These are phyloP conservation scores for Tenebrio molitor DNA, from an alignment of 1,140 invertebrate genomes.

Conservation along the genomic window DNA sequence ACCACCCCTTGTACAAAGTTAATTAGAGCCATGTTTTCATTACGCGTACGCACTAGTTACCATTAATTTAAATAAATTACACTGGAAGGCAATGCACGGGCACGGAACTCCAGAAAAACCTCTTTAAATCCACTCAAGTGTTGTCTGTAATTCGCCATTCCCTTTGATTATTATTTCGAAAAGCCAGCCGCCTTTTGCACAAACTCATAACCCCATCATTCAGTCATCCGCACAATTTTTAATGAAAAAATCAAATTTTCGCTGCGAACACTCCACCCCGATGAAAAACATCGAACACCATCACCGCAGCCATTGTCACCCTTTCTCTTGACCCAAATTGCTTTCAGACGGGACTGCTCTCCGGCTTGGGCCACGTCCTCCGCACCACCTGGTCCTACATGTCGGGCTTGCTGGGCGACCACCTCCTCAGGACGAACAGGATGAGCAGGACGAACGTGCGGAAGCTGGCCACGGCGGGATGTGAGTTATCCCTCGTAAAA, in stretches of 20 bases:
- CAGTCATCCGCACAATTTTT: not conserved
- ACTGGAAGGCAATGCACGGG: not conserved
- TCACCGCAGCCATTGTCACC: too few species aligned
- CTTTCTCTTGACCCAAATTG: too few species aligned
- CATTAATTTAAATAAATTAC: conserved; percentile 10
- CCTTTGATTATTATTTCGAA: conserved; percentile 28
- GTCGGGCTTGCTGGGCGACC: conserved; percentile 74
- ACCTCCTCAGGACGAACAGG: conserved; percentile 71
- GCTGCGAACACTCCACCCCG: too few species aligned
- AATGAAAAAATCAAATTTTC: too few species aligned
- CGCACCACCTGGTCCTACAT: conserved; percentile 74
- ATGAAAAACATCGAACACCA: too few species aligned
- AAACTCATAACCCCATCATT: not conserved
- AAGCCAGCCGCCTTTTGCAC: not conserved
- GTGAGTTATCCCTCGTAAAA: conserved; percentile 66
- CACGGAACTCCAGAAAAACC: conserved; percentile 12
- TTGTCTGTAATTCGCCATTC: conserved; percentile 16
- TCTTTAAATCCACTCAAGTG: not conserved
- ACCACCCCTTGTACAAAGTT: not conserved
- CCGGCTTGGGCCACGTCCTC: conserved; percentile 76
- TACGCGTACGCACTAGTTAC: not conserved
- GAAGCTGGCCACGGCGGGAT: conserved; percentile 74
- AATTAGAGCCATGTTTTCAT: not conserved
- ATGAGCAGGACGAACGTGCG: conserved; percentile 75
- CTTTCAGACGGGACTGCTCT: conserved; percentile 75